Percentiles rank a stretch among this genome's conserved stretches.
Evolutionary conservation across 2,113 vertebrate genomes (phyloP).

Genomic region (Alethe castanea): DNA sequence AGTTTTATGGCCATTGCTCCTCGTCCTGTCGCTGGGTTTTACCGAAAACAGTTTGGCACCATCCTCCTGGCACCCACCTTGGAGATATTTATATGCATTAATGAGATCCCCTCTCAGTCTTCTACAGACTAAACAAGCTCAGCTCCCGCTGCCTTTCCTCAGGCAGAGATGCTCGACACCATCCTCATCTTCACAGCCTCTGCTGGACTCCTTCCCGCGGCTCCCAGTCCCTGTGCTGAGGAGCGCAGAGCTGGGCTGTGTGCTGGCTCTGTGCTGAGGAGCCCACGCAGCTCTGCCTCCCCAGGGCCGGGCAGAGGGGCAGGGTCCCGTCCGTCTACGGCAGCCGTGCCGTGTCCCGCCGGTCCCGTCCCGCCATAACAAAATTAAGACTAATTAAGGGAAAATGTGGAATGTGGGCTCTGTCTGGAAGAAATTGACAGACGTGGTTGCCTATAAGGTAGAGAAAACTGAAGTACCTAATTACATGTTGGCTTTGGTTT

Average conservation of each 20-base stretch:
- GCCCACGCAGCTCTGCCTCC: neutral
- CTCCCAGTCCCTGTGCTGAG: neutral
- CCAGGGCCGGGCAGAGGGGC: too few species aligned
- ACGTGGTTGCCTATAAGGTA: neutral
- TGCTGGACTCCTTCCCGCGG: neutral
- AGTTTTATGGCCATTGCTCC: neutral
- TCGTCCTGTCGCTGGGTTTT: neutral
- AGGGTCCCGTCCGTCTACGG: fast-evolving
- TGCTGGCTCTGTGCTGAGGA: neutral
- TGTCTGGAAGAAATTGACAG: neutral
- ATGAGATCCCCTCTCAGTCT: neutral
- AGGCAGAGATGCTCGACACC: neutral
- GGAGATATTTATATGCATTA: neutral
- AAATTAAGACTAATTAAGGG: neutral
- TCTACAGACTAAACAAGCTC: neutral
- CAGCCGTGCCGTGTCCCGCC: too few species aligned
- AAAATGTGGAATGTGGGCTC: neutral
- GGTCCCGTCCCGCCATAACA: neutral
- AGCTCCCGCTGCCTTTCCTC: neutral
- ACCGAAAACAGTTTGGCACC: too few species aligned
- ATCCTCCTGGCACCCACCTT: neutral
- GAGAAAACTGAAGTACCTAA: neutral
- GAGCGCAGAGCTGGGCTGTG: neutral
- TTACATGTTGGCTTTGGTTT: neutral
- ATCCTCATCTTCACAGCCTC: too few species aligned